Evolutionary conservation across 2,113 vertebrate species (phyloP), one percentile per base, ranked within the genome.

Genomic region (Typhlomys cinereus): DNA sequence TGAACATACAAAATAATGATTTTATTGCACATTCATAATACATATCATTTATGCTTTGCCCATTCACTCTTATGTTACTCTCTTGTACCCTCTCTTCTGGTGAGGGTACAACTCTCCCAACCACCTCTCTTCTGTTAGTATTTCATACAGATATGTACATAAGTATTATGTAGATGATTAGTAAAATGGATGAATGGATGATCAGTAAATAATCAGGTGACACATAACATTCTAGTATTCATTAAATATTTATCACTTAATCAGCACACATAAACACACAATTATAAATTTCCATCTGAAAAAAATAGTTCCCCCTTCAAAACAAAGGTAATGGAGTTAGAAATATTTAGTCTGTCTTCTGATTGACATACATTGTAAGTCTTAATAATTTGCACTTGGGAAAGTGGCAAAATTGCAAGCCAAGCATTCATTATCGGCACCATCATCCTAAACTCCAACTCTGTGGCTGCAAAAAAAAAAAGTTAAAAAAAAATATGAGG

Each of bases 301-400:
- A 83, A 92, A 80, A 25, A 36, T 41, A 8, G 17, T 61, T 61
- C n/a, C n/a, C n/a, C n/a, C n/a, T 92, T 88, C 73, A 83, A 78
- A 71, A 70, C 52, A 57, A 91, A n/a, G n/a, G n/a, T 46, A 57
- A 48, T 10, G 48, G 18, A 12, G n/a, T 31, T 44, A 20, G 80
- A 84, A 89, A 52, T 79, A 59, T 84, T 90, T 70, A 74, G 29
- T 25, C 21, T 91, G 8, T 44, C 66, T 92, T 84, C 8, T 71
- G 64, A 44, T 57, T 82, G 36, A 15, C 59, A 59, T 18, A 74
- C 25, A 70, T 7, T 62, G 9, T 61, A 84, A 70, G 23, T 66
- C 64, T 46, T 50, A 81, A 67, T 31, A 67, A 39, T 36, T 59
- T 59, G 6, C 74, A n/a, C 50, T 29, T 34, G 2, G 5, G 36